Percentiles rank a stretch among this genome's conserved stretches.
These are phyloP conservation scores for Punctoribates punctum DNA, from an alignment of 2,888 invertebrate species.

Conservation along the genomic window DNA sequence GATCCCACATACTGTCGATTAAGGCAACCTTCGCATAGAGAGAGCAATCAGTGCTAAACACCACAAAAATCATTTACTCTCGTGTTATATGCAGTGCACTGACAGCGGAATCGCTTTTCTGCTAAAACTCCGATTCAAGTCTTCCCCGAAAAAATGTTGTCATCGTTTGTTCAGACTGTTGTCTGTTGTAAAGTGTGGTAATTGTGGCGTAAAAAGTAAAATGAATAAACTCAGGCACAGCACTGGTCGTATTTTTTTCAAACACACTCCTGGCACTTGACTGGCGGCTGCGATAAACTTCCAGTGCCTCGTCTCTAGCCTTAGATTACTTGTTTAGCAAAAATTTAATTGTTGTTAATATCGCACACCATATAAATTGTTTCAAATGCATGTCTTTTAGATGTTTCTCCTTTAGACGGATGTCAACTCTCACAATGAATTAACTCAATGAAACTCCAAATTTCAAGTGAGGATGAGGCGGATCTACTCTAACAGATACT, in stretches of 20 bases:
- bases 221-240: not conserved
- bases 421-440: not conserved
- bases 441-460: too few relatives aligned
- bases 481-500: not conserved
- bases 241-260: too few relatives aligned
- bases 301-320: too few relatives aligned
- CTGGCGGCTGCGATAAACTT: not conserved
- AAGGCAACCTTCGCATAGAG: slow-evolving; percentile 16
- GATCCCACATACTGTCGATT: slow-evolving; percentile 27
- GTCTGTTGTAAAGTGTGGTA: not conserved
- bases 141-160: slow-evolving; percentile 9
- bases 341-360: too few relatives aligned
- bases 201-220: slow-evolving; percentile 8
- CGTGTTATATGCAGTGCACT: not conserved
- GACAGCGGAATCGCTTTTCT: not conserved
- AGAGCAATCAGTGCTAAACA: not conserved
- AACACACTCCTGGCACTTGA: not conserved
- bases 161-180: not conserved
- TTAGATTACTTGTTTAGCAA: too few relatives aligned
- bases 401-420: not conserved
- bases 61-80: not conserved
- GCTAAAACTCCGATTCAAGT: not conserved
- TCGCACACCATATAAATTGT: too few relatives aligned
- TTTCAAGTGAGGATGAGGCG: not conserved
- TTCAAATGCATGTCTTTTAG: not conserved